Base-by-base conservation (phyloP, 2,113 vertebrate species). In the Willisornis vidua region DNA sequence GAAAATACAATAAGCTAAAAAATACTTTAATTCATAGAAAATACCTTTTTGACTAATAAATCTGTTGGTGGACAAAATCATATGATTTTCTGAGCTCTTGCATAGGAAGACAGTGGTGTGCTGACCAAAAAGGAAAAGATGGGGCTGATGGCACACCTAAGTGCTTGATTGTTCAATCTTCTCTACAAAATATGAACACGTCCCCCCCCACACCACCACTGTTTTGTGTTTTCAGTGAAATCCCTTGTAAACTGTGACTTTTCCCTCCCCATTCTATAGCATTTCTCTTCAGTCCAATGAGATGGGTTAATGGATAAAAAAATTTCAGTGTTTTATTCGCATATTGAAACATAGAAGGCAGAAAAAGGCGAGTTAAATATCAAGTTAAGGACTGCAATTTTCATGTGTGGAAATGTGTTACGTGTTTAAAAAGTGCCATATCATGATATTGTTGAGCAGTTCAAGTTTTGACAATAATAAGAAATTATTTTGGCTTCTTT, bases 321-420 rank as follows among this genome's bases (percentile, higher is more conserved):
- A 10, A 51, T 48, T 14, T 20, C 7, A 59, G 10, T 31, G 14
- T 18, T 85, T 80, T 39, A 58, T 71, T 80, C 0, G 0, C 74
- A 54, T 19, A 28, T 26, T 68, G 7, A 70, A 85, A 76, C 9
- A 54, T 4, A 58, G 6, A 1, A 48, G n/a, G 5, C 9, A 85
- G 24, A 9, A 41, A 74, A 91, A 83, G 5, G 4, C 25, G 1
- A 7, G 2, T 35, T 66, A 76, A 81, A 87, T 62, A 52, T 57
- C 41, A 74, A 72, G 66, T 9, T 61, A 77, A 79, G 46, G 13
- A 22, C 19, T 65, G 22, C 41, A 71, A 29, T 59, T 81, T 61
- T 78, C 15, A 28, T 0, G 0, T 33, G 4, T 62, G 12, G 15
- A 54, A 52, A 57, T 35, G 8, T 4, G 2, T 49, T 74, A 23